phyloP scores from a whole-genome alignment of 2,888 invertebrate species.

The Macaria liturata region DNA sequence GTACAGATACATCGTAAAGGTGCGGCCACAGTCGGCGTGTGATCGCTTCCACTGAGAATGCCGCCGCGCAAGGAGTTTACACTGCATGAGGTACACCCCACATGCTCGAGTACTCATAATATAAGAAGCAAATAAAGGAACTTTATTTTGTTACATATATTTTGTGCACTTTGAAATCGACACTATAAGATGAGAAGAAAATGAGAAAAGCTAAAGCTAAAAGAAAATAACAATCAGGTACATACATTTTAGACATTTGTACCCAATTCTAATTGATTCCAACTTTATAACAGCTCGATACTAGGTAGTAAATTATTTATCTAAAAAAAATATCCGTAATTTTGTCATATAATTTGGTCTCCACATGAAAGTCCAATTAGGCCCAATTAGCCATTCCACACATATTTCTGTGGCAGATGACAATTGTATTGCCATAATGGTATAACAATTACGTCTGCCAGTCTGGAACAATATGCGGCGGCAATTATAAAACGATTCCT shows the following conservation, averaged over 20 bases:
- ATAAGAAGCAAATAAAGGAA: too few relatives aligned
- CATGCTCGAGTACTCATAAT: too few relatives aligned
- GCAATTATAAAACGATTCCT: slow-evolving; percentile 36
- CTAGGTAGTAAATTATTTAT: too few relatives aligned
- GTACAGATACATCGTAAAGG: slow-evolving; percentile 46
- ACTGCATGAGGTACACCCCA: too few relatives aligned
- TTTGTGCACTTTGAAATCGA: too few relatives aligned
- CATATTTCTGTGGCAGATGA: slow-evolving; percentile 21
- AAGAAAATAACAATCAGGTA: too few relatives aligned
- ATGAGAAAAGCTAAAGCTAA: too few relatives aligned
- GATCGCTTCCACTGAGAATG: slow-evolving; percentile 50
- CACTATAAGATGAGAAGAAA: too few relatives aligned
- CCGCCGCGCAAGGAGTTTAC: slow-evolving; percentile 7
- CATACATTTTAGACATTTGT: too few relatives aligned
- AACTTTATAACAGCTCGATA: too few relatives aligned
- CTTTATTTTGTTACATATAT: too few relatives aligned
- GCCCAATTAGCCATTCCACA: slow-evolving; percentile 2
- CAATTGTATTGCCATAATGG: slow-evolving; percentile 33
- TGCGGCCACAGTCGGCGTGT: slow-evolving; percentile 48
- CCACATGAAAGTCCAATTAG: slow-evolving; percentile 7
- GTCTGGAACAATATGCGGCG: slow-evolving; percentile 14
- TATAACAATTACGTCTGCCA: slow-evolving; percentile 25
- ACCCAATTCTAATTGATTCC: too few relatives aligned
- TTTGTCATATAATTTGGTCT: background rate
- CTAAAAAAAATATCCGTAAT: background rate